phyloP scores from a whole-genome alignment of 2,797 vertebrate species.

The Phrynocephalus guinanensis region DNA sequence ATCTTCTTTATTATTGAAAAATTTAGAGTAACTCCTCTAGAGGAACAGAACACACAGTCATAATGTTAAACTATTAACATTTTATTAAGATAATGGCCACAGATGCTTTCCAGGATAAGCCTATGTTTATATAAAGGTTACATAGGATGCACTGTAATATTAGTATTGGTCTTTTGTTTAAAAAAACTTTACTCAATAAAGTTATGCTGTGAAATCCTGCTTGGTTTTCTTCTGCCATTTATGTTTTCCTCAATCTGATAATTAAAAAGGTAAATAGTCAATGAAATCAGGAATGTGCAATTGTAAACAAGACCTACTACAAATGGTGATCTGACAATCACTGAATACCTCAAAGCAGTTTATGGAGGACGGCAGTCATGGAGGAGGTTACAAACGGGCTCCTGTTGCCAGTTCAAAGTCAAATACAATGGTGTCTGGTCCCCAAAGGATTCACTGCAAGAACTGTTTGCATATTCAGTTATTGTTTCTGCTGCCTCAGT shows the following conservation, averaged over 20 bases:
- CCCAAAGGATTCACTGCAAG: slow-evolving; percentile 86
- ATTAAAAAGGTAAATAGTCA: slow-evolving; percentile 98
- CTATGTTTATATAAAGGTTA: slow-evolving; percentile 40
- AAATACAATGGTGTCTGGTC: slow-evolving; percentile 89
- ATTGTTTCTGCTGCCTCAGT: slow-evolving; percentile 95
- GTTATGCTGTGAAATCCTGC: slow-evolving; percentile 93
- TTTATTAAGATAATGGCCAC: slow-evolving; percentile 79
- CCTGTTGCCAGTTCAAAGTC: slow-evolving; percentile 86
- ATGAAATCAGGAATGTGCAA: slow-evolving; percentile 85
- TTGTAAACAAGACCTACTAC: slow-evolving; percentile 78
- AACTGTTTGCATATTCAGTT: slow-evolving; percentile 95
- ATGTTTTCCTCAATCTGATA: slow-evolving; percentile 86
- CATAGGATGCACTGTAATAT: slow-evolving; percentile 91
- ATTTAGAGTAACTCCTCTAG: slow-evolving; percentile 82
- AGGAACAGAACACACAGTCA: slow-evolving; percentile 81
- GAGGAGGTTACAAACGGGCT: slow-evolving; percentile 87
- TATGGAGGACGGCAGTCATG: slow-evolving; percentile 42
- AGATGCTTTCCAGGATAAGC: slow-evolving; percentile 72
- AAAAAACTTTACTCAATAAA: slow-evolving; percentile 77
- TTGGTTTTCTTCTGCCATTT: slow-evolving; percentile 90
- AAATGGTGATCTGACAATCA: slow-evolving; percentile 93
- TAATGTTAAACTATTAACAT: slow-evolving; percentile 71
- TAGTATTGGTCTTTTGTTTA: slow-evolving; percentile 86
- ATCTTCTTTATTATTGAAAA: slow-evolving; percentile 71
- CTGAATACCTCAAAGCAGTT: slow-evolving; percentile 87